These are phyloP conservation scores for Polyodon spathula DNA, from an alignment of 2,113 vertebrate species.

Conservation along the genomic window DNA sequence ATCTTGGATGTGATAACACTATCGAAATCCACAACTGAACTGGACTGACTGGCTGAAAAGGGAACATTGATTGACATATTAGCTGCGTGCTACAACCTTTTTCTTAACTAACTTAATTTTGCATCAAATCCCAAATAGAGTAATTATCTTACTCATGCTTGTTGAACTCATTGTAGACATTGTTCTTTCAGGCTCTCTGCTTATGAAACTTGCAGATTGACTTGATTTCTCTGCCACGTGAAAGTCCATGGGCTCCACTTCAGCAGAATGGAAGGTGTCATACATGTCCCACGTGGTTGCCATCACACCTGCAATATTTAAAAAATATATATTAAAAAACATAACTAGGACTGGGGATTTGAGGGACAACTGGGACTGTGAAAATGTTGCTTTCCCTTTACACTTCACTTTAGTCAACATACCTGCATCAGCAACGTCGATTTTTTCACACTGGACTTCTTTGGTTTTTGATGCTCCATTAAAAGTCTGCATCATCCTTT, in stretches of 20 bases:
- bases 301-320: slow-evolving; percentile 39
- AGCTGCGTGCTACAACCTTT: neutral
- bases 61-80: neutral
- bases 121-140: neutral
- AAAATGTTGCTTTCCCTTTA: too few relatives aligned
- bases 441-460: slow-evolving; percentile 61
- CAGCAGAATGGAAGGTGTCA: slow-evolving; percentile 30
- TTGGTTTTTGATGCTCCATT: slow-evolving; percentile 65
- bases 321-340: neutral
- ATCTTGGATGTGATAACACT: slow-evolving; percentile 28
- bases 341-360: neutral
- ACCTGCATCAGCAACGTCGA: slow-evolving; percentile 66
- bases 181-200: slow-evolving; percentile 22
- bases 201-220: neutral
- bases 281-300: slow-evolving; percentile 69
- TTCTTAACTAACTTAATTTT: neutral
- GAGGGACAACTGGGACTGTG: neutral
- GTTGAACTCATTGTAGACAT: slow-evolving; percentile 22
- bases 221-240: slow-evolving; percentile 8
- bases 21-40: slow-evolving; percentile 44
- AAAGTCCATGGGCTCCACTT: neutral
- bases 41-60: slow-evolving; percentile 39
- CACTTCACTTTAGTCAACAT: neutral
- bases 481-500: slow-evolving; percentile 72
- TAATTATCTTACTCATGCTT: slow-evolving; percentile 48